Evolutionary conservation across 2,888 invertebrate genomes (phyloP).

Genomic region (Oxytorus armatus): DNA sequence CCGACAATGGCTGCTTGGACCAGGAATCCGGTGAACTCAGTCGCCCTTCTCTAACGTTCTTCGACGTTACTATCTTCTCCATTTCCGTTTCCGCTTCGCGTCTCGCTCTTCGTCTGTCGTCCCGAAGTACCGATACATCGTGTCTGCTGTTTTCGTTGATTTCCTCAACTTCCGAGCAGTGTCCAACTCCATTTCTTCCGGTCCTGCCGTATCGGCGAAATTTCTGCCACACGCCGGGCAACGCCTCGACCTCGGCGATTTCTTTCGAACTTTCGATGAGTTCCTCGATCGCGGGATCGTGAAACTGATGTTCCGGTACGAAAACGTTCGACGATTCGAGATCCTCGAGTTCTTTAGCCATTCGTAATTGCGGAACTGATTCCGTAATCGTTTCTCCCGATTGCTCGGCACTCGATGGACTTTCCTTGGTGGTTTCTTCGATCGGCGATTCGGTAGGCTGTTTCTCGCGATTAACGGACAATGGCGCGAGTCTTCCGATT

Average conservation of each 20-base stretch:
- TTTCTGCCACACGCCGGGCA: constrained; percentile 63
- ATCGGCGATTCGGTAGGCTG: constrained; percentile 7
- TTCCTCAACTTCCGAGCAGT: constrained; percentile 62
- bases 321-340: constrained; percentile 44
- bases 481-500: constrained; percentile 69
- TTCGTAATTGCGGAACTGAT: constrained; percentile 6
- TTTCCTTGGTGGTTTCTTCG: constrained; percentile 11
- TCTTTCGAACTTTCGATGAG: constrained; percentile 50
- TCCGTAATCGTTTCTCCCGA: background rate
- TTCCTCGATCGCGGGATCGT: constrained; percentile 63
- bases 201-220: constrained; percentile 39
- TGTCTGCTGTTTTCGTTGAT: constrained; percentile 6
- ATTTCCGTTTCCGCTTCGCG: constrained; percentile 71
- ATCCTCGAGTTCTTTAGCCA: constrained; percentile 64
- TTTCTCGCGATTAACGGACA: constrained; percentile 43
- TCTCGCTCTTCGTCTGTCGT: constrained; percentile 41
- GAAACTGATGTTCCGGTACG: constrained; percentile 51
- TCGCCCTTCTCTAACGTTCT: constrained; percentile 77
- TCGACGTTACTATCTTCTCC: constrained; percentile 78
- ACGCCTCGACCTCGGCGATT: constrained; percentile 66
- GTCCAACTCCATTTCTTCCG: constrained; percentile 42
- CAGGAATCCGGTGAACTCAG: constrained; percentile 78
- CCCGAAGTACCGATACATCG: background rate
- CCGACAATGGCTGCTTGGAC: constrained; percentile 79
- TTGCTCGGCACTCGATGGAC: background rate